Base-by-base conservation (phyloP, 2,113 vertebrate genomes). In the Spea multiplicata region DNA sequence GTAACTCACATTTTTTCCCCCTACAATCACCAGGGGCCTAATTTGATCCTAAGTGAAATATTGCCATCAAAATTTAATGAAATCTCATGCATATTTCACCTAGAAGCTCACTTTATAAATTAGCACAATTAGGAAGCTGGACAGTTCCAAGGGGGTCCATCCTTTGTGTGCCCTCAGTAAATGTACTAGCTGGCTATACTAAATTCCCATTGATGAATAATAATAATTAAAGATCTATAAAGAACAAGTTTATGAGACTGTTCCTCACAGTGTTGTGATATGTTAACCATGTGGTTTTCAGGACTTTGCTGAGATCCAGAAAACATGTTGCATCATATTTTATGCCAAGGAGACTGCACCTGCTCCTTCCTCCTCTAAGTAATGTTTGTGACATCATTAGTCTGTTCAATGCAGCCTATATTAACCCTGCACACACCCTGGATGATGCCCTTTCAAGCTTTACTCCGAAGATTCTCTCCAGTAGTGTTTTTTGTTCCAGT, bases 1-100 rank as follows among this genome's bases (percentile, higher is more conserved):
- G 44, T 66, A 73, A 67, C 67, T 71, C 77, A 66, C 70, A 64
- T 79, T 79, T 79, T 79, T 79, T 10, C 48, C 69, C 69, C 66
- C 77, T 66, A 65, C 61, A 79, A 79, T 79, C 77, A 79, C 77
- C 70, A 79, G 70, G 77, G 77, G 77, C 77, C 77, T 79, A 79
- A 79, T 79, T 79, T 79, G 61, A 79, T 79, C 57, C 77, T 73
- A 79, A 73, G 69, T 79, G 77, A 79, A 79, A 73, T 73, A 79
- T 79, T 73, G 70, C 77, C 77, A 79, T 79, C 70, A 79, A 79
- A 79, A 49, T 79, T 79, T 79, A 79, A 79, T 79, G 77, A 79
- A 79, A 73, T 73, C 77, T 79, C 77, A 79, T 79, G 70, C 77
- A 79, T 79, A 79, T 79, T 79, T 79, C 45, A 73, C 77, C 65